Base-by-base conservation (phyloP, 2,797 vertebrate species). In the Sebastes vulpes region DNA sequence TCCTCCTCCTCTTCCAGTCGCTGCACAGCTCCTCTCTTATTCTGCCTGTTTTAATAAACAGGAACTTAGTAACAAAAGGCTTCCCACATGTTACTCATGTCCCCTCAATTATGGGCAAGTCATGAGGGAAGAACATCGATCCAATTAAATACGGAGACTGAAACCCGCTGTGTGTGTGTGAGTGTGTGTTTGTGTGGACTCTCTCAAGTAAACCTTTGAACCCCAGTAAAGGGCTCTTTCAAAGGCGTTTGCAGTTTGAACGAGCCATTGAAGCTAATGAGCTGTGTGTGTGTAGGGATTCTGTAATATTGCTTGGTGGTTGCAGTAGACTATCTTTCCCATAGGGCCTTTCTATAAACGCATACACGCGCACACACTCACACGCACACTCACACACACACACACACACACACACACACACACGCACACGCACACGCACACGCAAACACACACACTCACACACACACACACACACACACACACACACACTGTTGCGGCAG, bases 201-300 rank as follows among this genome's bases (percentile, higher is more conserved):
- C 65, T 73, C 79, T 84, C 61, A 86, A 75, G 74, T 89, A 87
- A 91, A 93, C 90, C 92, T 94, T 94, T 94, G 83, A 92, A 92
- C 90, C 73, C 64, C 18, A 21, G 26, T 88, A 88, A 90, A 91
- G 79, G 75, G 80, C 83, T 83, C 83, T 88, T 93, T 94, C 89
- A 92, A 93, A 93, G 85, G 58, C 58, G 14, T 91, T 85, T 83
- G 81, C 90, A 85, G 79, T 90, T 78, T 81, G 77, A 88, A 87
- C 54, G 29, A 93, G 77, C 79, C 54, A 72, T 87, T 84, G 88
- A 84, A 75, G 86, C 80, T 92, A 94, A 93, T 90, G 88, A 93
- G 81, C 28, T 81, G n/a, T 75, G 65, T 85, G 74, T 78, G 75
- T 29, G 42, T 65, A 57, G 54, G 72, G 75, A 71, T 75, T 77